Evolutionary conservation across 2,113 vertebrate genomes (phyloP).

Genomic region (Lagopus muta): DNA sequence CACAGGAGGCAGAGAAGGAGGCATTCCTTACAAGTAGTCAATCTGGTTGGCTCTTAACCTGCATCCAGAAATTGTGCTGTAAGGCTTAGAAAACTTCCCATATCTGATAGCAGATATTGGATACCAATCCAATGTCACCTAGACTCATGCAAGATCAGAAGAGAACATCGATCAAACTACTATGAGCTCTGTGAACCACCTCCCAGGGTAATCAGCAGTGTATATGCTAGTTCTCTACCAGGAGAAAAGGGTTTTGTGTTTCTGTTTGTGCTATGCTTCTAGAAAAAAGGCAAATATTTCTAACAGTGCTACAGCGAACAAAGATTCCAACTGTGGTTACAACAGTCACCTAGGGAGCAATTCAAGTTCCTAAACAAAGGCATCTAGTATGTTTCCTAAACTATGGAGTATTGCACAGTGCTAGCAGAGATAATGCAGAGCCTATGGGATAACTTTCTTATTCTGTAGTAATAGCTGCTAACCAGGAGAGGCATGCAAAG

Average conservation of each 20-base stretch:
- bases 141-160: neutral
- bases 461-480: neutral
- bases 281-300: neutral
- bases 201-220: neutral
- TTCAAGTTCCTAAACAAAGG: neutral
- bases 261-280: neutral
- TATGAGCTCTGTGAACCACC: rapidly evolving
- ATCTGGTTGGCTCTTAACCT: neutral
- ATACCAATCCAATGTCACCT: neutral
- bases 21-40: neutral
- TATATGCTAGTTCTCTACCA: neutral
- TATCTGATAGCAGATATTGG: neutral
- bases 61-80: neutral
- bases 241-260: neutral
- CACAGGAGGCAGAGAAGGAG: neutral
- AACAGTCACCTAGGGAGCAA: neutral
- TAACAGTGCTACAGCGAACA: neutral
- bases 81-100: neutral
- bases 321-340: neutral
- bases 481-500: rapidly evolving
- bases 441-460: neutral
- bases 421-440: neutral
- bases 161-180: neutral
- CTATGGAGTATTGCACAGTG: neutral
- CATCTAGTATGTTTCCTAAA: neutral